Conservation (phyloP, 1,140 invertebrate species). For the Drosophila willistoni region DNA sequence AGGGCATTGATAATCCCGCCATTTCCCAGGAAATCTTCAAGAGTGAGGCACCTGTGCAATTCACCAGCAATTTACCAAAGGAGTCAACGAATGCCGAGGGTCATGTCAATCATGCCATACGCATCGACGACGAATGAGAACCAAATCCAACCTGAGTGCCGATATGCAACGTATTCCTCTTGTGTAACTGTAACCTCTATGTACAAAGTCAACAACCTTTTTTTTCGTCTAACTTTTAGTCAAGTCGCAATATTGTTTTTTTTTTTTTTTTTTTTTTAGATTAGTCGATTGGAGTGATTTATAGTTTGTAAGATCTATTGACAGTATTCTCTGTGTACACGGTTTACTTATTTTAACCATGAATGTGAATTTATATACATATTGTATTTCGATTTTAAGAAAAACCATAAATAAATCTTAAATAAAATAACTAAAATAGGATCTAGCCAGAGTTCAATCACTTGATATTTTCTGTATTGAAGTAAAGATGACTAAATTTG, state of each 20-base stretch:
- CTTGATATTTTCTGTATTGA: too few species aligned
- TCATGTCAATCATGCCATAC: slow-evolving; percentile 73
- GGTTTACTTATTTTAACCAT: slow-evolving; percentile 57
- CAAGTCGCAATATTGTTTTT: slow-evolving; percentile 34
- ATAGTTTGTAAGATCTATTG: slow-evolving; percentile 48
- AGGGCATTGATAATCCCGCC: slow-evolving; percentile 84
- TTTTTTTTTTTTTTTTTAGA: slow-evolving; percentile 20
- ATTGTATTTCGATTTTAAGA: slow-evolving; percentile 28
- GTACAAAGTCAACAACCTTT: slow-evolving; percentile 58
- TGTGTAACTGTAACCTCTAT: slow-evolving; percentile 66
- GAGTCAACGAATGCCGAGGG: slow-evolving; percentile 41
- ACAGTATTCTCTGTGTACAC: slow-evolving; percentile 56
- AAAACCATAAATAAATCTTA: slow-evolving; percentile 10
- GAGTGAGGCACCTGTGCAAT: slow-evolving; percentile 45
- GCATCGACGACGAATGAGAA: slow-evolving; percentile 68
- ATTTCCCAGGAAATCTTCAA: slow-evolving; percentile 58
- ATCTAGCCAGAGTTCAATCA: background rate
- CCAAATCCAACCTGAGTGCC: slow-evolving; percentile 7
- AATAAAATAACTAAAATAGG: slow-evolving; percentile 17
- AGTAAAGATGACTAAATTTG: too few species aligned
- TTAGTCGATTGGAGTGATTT: slow-evolving; percentile 72
- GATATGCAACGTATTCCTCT: slow-evolving; percentile 33
- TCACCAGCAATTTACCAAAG: slow-evolving; percentile 27
- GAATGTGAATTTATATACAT: slow-evolving; percentile 44
- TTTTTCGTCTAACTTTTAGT: slow-evolving; percentile 35